Evolutionary conservation across 2,113 vertebrate genomes (phyloP).

Genomic region (Galemys pyrenaicus): DNA sequence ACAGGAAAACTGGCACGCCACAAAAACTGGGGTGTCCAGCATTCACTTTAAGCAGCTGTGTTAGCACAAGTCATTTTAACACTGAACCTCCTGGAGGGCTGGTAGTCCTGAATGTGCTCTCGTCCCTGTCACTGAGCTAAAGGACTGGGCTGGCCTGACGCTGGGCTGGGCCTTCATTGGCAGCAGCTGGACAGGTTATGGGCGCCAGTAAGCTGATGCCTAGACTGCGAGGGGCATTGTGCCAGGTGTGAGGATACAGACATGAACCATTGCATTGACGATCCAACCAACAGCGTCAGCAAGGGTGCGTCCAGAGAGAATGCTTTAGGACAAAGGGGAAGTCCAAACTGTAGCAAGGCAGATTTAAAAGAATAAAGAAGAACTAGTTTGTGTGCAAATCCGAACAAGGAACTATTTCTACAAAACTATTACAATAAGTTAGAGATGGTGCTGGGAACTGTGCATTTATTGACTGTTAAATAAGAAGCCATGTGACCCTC

Average conservation of each 20-base stretch:
- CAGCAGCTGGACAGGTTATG: neutral
- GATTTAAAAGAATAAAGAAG: neutral
- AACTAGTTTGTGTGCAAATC: neutral
- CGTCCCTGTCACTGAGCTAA: neutral
- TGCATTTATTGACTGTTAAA: slow-evolving; percentile 53
- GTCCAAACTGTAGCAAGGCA: neutral
- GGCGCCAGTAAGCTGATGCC: no score
- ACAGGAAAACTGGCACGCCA: neutral
- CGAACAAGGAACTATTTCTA: slow-evolving; percentile 13
- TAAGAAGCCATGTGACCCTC: slow-evolving; percentile 12
- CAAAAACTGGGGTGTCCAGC: neutral
- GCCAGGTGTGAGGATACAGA: neutral
- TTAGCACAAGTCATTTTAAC: neutral
- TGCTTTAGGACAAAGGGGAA: neutral
- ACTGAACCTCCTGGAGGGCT: neutral
- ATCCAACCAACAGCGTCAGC: neutral
- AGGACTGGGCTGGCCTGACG: neutral
- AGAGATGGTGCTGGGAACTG: neutral
- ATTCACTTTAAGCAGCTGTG: neutral
- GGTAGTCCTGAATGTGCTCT: no score
- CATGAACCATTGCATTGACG: neutral
- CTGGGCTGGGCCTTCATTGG: neutral
- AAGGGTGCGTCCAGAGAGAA: neutral
- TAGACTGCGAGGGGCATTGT: neutral
- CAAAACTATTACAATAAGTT: slow-evolving; percentile 3